Evolutionary conservation across 2,797 vertebrate species (phyloP).

Genomic region (Peromyscus melanophrys): DNA sequence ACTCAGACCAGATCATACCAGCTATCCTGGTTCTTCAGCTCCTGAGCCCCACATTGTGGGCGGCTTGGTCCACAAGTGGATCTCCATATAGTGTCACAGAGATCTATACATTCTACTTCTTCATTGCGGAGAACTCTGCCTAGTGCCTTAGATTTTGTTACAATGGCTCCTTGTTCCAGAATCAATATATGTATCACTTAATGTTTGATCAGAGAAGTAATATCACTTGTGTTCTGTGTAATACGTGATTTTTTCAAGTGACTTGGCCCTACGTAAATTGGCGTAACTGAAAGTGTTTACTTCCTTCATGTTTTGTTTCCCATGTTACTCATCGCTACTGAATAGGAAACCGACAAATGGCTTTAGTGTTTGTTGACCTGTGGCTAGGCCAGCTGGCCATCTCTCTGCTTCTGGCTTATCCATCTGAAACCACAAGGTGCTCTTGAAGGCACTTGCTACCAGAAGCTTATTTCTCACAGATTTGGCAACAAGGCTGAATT

Average conservation of each 20-base stretch:
- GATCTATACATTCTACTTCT: neutral
- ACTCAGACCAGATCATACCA: neutral
- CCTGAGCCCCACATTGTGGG: neutral
- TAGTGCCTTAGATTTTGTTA: neutral
- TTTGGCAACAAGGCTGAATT: neutral
- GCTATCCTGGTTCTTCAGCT: neutral
- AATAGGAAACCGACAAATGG: neutral
- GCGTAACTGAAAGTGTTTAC: neutral
- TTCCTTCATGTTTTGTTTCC: neutral
- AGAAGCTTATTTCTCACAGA: slow-evolving; percentile 17
- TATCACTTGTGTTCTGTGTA: neutral
- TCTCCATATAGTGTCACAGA: neutral
- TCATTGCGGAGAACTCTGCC: neutral
- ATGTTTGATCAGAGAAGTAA: neutral
- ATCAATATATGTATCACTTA: neutral
- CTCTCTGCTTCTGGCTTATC: neutral
- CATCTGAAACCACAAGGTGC: neutral
- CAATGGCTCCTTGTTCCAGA: neutral
- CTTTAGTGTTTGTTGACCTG: neutral
- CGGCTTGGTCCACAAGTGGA: neutral
- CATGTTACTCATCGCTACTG: neutral
- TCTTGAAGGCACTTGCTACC: neutral
- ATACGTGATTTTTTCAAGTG: neutral
- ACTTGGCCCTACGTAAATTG: neutral
- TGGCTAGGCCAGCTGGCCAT: neutral